A percentile compares a stretch with the other conserved stretches of the same genome.
Conservation (phyloP, 2,113 vertebrate species). For the Ictalurus punctatus region DNA sequence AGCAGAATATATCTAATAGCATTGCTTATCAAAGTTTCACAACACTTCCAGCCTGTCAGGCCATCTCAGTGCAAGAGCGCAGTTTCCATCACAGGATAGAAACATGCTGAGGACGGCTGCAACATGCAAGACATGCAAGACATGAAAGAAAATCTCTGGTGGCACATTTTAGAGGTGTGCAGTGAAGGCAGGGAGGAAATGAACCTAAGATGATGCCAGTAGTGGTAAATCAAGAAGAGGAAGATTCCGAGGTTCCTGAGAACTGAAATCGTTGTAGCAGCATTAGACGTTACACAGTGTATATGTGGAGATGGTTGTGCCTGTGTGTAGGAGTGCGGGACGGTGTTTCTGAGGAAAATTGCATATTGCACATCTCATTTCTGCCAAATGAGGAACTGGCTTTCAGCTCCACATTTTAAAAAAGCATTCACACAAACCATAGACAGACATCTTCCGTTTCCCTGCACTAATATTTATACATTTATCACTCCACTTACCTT, state of each 20-base stretch:
- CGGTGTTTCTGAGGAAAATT: background rate
- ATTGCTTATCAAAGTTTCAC: background rate
- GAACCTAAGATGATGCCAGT: background rate
- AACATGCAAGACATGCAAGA: background rate
- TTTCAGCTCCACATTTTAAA: background rate
- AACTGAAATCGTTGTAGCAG: background rate
- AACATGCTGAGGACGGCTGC: background rate
- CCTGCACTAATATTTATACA: background rate
- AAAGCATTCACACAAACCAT: slow-evolving; percentile 4
- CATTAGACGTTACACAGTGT: background rate
- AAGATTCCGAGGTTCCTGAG: background rate
- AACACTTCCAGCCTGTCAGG: background rate
- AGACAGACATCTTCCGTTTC: background rate
- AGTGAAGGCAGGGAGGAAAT: background rate
- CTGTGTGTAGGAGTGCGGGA: slow-evolving; percentile 11
- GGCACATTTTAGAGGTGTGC: background rate
- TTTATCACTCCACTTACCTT: background rate
- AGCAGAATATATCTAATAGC: background rate
- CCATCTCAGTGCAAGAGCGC: background rate
- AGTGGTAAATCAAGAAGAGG: background rate
- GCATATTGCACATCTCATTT: background rate
- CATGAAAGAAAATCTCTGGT: slow-evolving; percentile 3
- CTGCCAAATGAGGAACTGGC: background rate
- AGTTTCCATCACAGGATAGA: background rate
- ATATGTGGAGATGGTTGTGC: background rate